phyloP scores from a whole-genome alignment of 2,888 invertebrate species.

The Synergus itoensis region DNA sequence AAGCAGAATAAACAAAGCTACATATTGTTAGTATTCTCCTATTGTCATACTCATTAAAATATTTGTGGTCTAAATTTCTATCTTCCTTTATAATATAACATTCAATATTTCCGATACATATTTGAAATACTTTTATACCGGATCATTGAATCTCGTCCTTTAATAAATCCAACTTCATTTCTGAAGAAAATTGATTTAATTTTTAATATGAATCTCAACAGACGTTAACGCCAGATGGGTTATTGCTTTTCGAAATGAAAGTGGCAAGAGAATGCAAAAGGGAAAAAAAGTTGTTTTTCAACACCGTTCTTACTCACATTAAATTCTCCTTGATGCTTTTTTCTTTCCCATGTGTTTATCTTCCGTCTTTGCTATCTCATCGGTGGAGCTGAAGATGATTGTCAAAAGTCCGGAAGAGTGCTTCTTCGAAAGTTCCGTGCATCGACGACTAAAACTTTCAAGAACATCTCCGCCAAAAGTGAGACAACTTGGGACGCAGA shows the following conservation, averaged over 20 bases:
- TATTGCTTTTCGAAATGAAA: conserved; percentile 42
- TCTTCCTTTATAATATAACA: background rate
- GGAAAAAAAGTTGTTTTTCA: conserved; percentile 42
- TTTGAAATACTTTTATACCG: background rate
- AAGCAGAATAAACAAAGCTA: background rate
- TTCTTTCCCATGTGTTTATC: conserved; percentile 22
- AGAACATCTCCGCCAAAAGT: conserved; percentile 23
- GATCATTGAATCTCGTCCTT: background rate
- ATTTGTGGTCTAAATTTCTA: background rate
- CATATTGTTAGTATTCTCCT: no score
- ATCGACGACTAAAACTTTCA: conserved; percentile 31
- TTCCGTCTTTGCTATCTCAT: conserved; percentile 24
- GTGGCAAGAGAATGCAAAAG: conserved; percentile 37
- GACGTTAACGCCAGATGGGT: conserved; percentile 21
- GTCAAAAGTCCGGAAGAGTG: conserved; percentile 31
- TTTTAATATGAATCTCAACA: conserved; percentile 20
- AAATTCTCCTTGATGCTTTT: conserved; percentile 39
- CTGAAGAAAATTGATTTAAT: conserved; percentile 5
- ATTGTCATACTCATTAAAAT: no score
- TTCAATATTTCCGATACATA: background rate
- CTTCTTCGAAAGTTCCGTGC: conserved; percentile 33
- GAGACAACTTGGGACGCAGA: conserved; percentile 19
- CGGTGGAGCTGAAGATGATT: conserved; percentile 22
- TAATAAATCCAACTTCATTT: background rate
- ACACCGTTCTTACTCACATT: conserved; percentile 47